A percentile compares a stretch with the other conserved stretches of the same genome.
Evolutionary conservation across 2,888 invertebrate species (phyloP).

Genomic region (Psylliodes chrysocephalus): DNA sequence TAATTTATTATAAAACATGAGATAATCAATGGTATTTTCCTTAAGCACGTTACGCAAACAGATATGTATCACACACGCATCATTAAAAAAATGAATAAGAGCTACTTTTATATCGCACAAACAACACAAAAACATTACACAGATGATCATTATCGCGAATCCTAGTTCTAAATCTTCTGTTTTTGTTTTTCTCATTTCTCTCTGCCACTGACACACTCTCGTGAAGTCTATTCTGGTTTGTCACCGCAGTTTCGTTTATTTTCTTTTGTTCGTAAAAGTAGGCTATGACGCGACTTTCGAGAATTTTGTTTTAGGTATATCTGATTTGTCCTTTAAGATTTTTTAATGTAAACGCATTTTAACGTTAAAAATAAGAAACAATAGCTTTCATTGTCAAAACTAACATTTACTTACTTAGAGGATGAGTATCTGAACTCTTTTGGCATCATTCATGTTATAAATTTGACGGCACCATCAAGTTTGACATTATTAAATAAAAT

Average conservation of each 20-base stretch:
- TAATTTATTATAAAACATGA: slow-evolving; percentile 10
- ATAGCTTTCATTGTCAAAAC: no score
- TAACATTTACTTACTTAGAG: no score
- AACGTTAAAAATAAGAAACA: not conserved
- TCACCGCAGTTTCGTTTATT: slow-evolving; percentile 26
- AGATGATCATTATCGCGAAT: slow-evolving; percentile 12
- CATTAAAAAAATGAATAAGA: slow-evolving; percentile 1
- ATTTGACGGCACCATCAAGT: no score
- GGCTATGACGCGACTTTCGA: slow-evolving; percentile 17
- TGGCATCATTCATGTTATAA: no score
- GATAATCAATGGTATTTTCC: slow-evolving; percentile 6
- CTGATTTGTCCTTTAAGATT: not conserved
- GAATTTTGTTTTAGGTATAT: not conserved
- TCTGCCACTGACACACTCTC: slow-evolving; percentile 27
- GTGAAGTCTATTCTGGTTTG: slow-evolving; percentile 24
- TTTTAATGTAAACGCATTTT: not conserved
- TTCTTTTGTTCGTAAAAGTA: slow-evolving; percentile 33
- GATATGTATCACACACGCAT: slow-evolving; percentile 8
- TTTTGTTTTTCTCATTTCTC: not conserved
- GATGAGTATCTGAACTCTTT: no score
- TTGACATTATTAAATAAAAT: no score
- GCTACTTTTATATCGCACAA: not conserved
- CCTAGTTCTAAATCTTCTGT: not conserved
- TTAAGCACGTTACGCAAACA: not conserved
- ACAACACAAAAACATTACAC: not conserved